Evolutionary conservation across 2,113 vertebrate genomes (phyloP).

Genomic region (Semicossyphus pulcher): DNA sequence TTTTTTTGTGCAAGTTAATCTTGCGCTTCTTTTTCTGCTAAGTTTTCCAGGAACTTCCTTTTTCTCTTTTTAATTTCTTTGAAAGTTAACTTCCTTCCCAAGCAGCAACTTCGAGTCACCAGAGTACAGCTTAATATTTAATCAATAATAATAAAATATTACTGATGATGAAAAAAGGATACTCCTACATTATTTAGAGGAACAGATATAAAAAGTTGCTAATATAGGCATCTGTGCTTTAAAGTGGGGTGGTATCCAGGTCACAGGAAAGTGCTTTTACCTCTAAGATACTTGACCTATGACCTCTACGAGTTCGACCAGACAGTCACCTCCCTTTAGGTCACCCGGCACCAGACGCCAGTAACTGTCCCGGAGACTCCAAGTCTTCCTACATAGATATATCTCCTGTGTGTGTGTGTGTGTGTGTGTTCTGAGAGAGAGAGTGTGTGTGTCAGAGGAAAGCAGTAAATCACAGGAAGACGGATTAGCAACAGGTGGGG

Average conservation of each 20-base stretch:
- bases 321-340: constrained; percentile 32
- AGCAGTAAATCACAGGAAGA: constrained; percentile 64
- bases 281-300: constrained; percentile 53
- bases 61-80: neutral
- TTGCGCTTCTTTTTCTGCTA: neutral
- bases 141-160: constrained; percentile 1
- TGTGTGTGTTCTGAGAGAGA: constrained; percentile 23
- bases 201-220: neutral
- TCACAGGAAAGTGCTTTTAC: constrained; percentile 62
- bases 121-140: neutral
- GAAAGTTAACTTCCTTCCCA: neutral
- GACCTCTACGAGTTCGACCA: constrained; percentile 29
- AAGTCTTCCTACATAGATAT: constrained; percentile 22
- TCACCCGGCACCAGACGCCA: constrained; percentile 53
- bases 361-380: constrained; percentile 51
- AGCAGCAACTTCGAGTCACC: neutral
- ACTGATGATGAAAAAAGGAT: neutral
- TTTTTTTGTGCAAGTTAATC: neutral
- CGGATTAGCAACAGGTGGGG: constrained; percentile 76
- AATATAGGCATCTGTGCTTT: neutral
- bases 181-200: neutral
- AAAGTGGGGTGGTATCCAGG: constrained; percentile 5
- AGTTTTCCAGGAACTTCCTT: neutral
- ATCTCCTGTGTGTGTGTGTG: constrained; percentile 30
- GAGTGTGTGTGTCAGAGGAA: constrained; percentile 14